These are phyloP conservation scores for Conops quadrifasciatus DNA, from an alignment of 2,888 invertebrate species.

Conservation along the genomic window DNA sequence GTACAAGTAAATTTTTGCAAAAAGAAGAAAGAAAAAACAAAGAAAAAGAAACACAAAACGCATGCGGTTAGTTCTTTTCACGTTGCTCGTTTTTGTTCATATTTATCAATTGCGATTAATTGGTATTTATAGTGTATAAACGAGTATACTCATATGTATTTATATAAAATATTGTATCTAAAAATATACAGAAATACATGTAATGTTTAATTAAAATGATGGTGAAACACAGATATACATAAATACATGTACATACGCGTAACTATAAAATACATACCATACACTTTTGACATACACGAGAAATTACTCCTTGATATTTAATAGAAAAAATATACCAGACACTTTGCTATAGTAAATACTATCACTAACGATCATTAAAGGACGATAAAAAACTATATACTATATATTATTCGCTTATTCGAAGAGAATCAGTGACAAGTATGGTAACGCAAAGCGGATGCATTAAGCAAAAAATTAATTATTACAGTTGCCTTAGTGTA, in stretches of 20 bases:
- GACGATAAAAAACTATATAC: too few species aligned
- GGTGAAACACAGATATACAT: conserved; percentile 21
- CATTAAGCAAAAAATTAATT: too few species aligned
- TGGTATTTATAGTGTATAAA: not conserved
- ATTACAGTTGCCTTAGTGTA: too few species aligned
- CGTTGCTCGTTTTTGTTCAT: conserved; percentile 33
- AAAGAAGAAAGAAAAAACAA: conserved; percentile 59
- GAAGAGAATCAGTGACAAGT: too few species aligned
- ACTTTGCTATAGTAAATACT: too few species aligned
- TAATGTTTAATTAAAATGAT: conserved; percentile 13
- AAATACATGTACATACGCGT: conserved; percentile 37
- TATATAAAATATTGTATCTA: conserved; percentile 29
- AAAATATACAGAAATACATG: conserved; percentile 32
- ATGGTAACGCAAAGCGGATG: too few species aligned
- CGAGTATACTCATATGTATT: conserved; percentile 24
- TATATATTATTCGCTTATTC: too few species aligned
- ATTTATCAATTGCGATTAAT: conserved; percentile 26
- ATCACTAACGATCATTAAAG: too few species aligned
- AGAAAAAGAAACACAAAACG: conserved; percentile 63
- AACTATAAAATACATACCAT: not conserved
- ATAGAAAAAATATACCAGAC: too few species aligned
- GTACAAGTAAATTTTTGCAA: conserved; percentile 48
- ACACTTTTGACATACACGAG: not conserved
- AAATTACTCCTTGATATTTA: not conserved
- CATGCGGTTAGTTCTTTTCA: conserved; percentile 62